phyloP scores from a whole-genome alignment of 2,888 invertebrate species.

The Apotomis turbidana region DNA sequence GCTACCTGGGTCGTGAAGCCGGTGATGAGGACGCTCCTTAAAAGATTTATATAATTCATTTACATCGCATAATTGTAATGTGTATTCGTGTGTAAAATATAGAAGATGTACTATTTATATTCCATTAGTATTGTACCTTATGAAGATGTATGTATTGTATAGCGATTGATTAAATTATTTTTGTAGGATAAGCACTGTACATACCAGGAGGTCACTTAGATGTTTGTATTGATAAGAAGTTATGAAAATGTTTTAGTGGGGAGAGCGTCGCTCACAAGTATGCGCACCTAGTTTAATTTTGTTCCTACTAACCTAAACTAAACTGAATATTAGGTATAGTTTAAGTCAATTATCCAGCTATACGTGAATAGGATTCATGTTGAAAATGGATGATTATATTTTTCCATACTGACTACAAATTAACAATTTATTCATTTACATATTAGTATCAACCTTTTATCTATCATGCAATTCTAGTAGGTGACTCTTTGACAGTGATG shows the following conservation, averaged over 20 bases:
- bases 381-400: no score
- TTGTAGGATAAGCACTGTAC: constrained; percentile 81
- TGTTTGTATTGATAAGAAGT: constrained; percentile 62
- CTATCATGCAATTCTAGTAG: no score
- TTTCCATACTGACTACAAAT: no score
- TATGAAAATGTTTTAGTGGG: constrained; percentile 39
- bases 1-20: background rate
- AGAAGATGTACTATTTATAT: constrained; percentile 70
- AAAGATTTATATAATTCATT: constrained; percentile 25
- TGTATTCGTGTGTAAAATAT: constrained; percentile 60
- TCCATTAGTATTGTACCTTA: constrained; percentile 58
- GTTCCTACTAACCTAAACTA: no score
- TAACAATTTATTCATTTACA: no score
- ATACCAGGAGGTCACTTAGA: constrained; percentile 71
- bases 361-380: no score
- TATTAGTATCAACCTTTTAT: no score
- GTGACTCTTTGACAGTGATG: no score
- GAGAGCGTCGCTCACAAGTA: constrained; percentile 32
- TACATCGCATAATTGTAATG: constrained; percentile 25
- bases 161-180: constrained; percentile 82
- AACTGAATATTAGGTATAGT: constrained; percentile 24
- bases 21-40: background rate
- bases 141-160: constrained; percentile 76
- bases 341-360: background rate
- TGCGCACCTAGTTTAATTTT: constrained; percentile 8